Base-by-base conservation (phyloP, 2,113 vertebrate genomes). In the Dolichotis patagonum region DNA sequence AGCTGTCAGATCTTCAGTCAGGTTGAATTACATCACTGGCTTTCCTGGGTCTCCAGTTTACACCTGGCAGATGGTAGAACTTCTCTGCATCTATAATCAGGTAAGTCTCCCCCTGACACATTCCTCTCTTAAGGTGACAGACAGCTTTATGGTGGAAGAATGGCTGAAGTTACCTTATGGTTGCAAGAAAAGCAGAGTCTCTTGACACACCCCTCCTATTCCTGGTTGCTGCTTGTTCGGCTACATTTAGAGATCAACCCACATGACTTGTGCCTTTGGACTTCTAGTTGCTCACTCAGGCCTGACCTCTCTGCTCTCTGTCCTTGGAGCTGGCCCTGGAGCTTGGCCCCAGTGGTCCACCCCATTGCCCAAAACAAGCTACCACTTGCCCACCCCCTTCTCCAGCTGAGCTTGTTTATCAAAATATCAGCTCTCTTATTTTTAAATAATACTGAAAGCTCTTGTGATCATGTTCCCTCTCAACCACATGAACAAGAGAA, bases 211-310 rank as follows among this genome's bases (percentile, higher is more conserved):
- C 26, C 46, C 2, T 43, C 10, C 32, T 58, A 49, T 26, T 49
- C 35, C 30, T 7, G 14, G 28, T n/a, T 22, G 41, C 19, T 83
- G 9, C 35, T 60, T 58, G 41, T 52, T n/a, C 12, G 7, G 43
- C 52, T 41, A 46, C 7, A 6, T 62, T 38, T 52, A n/a, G 58
- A 4, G 58, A 41, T 38, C 8, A 62, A 14, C 20, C 2, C 11
- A 46, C 20, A 14, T 19, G 10, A 19, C 58, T 56, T 83, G 35
- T 11, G 38, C 30, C 32, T 85, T 26, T 54, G 1, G 73, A 28
- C 11, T 2, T 46, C 20, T 26, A 11, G 7, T 0, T 32, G 14
- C 41, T 7, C 56, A 26, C 17, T 73, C 7, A 49, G 54, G 38
- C 54, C 38, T 26, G 13, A 8, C 14, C 17, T 83, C 58, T 43